Evolutionary conservation across 2,888 invertebrate species (phyloP), one percentile per base, ranked within the genome.

Genomic region (Stenurella melanura): DNA sequence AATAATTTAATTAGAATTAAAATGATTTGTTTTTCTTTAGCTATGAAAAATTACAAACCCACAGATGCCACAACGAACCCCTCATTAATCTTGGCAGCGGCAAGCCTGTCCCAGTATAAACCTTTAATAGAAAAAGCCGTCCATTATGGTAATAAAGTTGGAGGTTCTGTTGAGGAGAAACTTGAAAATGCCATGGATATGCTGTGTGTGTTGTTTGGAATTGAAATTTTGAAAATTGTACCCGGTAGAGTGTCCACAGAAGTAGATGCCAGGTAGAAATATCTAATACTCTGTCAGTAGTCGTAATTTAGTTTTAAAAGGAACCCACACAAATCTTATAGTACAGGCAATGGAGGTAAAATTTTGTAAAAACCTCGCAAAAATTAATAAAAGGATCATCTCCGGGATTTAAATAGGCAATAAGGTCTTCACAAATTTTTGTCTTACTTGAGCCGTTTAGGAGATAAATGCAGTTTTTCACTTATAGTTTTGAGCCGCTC

Each of bases 41-140:
- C 97, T 11, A 98, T 99, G 94, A 96, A 97, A 89, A 94, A 95
- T 84, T 99, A 97, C 90, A 96, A 97, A 89, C 99, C 99, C 3
- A 98, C 98, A 0, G 99, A 99, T 94, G 99, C 99, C 54, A 99
- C 99, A 1, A 99, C 99, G 70, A 99, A 99, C 90, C 99, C 99
- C 5, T 98, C 99, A 7, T 92, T 99, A 71, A 98, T 99, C 83
- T 91, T 99, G 83, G 96, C 96, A 71, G 99, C 99, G 0, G 96
- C 99, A 34, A 95, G 93, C 84, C 95, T 98, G 93, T 95, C 96
- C n/a, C 96, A 97, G 87, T 99, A 99, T 90, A 93, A 96, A 86
- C 93, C 94, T 82, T 91, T 99, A 69, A 93, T 99, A 75, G 94
- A 96, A 81, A 95, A 97, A 88, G 99, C 99, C 71, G 93, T 98